Base-by-base conservation (phyloP, 2,113 vertebrate species). In the Calidris pygmaea region DNA sequence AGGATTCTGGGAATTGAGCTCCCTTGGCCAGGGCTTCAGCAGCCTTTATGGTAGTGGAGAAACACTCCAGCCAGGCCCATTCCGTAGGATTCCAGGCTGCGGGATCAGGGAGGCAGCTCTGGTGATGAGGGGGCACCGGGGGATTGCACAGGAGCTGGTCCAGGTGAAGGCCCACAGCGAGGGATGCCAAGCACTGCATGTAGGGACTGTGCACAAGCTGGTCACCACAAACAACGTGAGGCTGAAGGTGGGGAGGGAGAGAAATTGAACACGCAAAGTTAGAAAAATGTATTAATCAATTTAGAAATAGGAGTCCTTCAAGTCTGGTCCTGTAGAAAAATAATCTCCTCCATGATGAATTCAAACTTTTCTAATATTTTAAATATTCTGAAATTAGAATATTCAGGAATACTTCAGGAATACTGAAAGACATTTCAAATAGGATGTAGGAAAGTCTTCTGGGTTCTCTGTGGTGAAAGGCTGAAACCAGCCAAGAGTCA, bases 121-220 rank as follows among this genome's bases (percentile, higher is more conserved):
- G 97, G 62, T 99, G 98, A 90, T 99, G 99, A 24, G 99, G 99
- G 1, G 99, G 98, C 48, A 99, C 98, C 0, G 99, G 98, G 2
- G 99, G 98, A 43, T 90, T 98, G 93, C 99, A 99, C 74, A 99
- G 96, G 34, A 99, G 98, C 87, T 98, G 98, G 78, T 99, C 99
- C 80, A 99, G 98, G 88, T 98, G 99, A 52, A 99, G 99, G 7
- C 99, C 99, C 84, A 99, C 99, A 0, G 99, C 99, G 29, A 99
- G 97, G 1, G 99, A 99, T 37, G 99, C 98, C 48, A 99, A 97
- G 94, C 99, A 99, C 93, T 99, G 99, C 99, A 99, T 99, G 60
- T 99, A 99, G 12, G 99, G 99, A 80, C 99, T 99, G 74, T 99
- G 99, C 66, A 99, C 98, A 8, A 99, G 98, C 97, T 99, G 99